Percentiles rank a stretch among this genome's conserved stretches.
Evolutionary conservation across 2,113 vertebrate species (phyloP).

Genomic region (Nothoprocta pentlandii): DNA sequence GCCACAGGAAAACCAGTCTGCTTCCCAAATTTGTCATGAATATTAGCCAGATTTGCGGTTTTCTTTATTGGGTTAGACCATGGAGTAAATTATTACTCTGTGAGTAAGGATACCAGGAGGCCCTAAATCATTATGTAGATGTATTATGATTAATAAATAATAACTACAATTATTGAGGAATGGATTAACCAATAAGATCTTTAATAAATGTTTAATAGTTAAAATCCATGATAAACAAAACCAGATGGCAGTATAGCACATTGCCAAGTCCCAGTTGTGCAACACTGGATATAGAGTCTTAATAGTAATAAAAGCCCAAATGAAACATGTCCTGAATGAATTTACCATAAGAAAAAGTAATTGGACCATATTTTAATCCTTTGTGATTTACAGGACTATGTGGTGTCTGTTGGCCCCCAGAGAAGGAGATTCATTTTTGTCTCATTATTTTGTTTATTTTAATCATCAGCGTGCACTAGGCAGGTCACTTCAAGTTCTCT

Average conservation of each 20-base stretch:
- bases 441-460: background rate
- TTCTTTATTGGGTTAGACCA: slow-evolving; percentile 5
- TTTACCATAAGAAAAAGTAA: background rate
- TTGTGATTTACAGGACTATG: background rate
- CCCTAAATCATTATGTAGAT: slow-evolving; percentile 41
- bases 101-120: slow-evolving; percentile 32
- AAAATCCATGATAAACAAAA: slow-evolving; percentile 57
- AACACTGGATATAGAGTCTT: background rate
- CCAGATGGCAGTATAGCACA: slow-evolving; percentile 50
- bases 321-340: background rate
- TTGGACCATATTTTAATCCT: background rate
- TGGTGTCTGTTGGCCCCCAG: background rate
- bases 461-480: background rate
- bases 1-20: background rate
- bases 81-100: slow-evolving; percentile 3
- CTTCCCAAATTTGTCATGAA: background rate
- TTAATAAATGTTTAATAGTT: slow-evolving; percentile 72
- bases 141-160: slow-evolving; percentile 59
- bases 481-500: background rate
- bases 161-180: slow-evolving; percentile 51
- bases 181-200: slow-evolving; percentile 60
- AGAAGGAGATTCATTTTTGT: background rate
- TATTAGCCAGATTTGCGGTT: background rate
- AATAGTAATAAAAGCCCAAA: background rate
- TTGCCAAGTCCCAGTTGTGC: slow-evolving; percentile 35